phyloP scores from a whole-genome alignment of 2,888 invertebrate genomes.

The Bembecia ichneumoniformis region DNA sequence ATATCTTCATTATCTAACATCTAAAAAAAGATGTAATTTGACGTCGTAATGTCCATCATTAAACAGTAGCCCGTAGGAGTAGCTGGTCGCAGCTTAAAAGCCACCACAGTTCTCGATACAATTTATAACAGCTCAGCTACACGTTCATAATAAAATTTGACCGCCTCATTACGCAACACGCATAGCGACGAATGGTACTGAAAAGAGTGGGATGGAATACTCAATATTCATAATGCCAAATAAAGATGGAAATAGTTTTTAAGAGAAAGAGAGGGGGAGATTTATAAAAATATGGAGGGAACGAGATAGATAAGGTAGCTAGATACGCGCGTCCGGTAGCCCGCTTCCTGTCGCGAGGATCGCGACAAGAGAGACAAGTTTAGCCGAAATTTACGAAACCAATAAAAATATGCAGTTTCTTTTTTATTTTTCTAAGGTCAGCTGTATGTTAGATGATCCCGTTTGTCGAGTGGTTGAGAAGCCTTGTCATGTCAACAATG shows the following conservation, averaged over 20 bases:
- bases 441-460: too few relatives aligned
- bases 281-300: slow-evolving; percentile 47
- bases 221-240: slow-evolving; percentile 24
- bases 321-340: slow-evolving; percentile 62
- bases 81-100: slow-evolving; percentile 33
- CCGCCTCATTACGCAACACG: slow-evolving; percentile 57
- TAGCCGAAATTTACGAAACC: not conserved
- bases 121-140: slow-evolving; percentile 41
- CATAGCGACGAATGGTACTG: slow-evolving; percentile 34
- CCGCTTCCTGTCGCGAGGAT: slow-evolving; percentile 39
- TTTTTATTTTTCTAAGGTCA: too few relatives aligned
- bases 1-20: slow-evolving; percentile 5
- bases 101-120: slow-evolving; percentile 32
- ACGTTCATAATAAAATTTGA: slow-evolving; percentile 58
- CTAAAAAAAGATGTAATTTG: slow-evolving; percentile 14
- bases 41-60: slow-evolving; percentile 36
- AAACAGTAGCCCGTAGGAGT: slow-evolving; percentile 44
- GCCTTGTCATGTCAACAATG: too few relatives aligned
- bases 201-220: slow-evolving; percentile 33
- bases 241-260: slow-evolving; percentile 27
- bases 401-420: too few relatives aligned
- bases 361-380: not conserved
- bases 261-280: slow-evolving; percentile 36
- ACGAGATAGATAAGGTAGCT: slow-evolving; percentile 60
- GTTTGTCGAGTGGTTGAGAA: too few relatives aligned